Conservation (phyloP, 2,797 vertebrate genomes). For the Trematomus bernacchii region DNA sequence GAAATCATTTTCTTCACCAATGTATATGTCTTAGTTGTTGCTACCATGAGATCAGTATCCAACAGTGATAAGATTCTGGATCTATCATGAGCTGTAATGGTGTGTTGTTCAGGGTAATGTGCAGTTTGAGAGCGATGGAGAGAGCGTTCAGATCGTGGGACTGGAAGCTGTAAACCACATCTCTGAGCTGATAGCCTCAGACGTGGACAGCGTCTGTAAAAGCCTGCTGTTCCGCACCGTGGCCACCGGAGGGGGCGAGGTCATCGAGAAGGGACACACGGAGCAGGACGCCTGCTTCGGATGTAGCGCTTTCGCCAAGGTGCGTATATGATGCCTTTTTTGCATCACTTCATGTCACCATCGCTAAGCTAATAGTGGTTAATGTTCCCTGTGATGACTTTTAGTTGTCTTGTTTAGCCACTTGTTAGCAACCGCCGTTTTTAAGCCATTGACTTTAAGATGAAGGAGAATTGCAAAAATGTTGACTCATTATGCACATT, state of each 20-base stretch:
- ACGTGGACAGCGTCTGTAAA: constrained; percentile 69
- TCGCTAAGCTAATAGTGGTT: too few species aligned
- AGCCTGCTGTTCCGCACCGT: constrained; percentile 90
- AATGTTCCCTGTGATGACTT: too few species aligned
- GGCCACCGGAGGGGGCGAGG: constrained; percentile 91
- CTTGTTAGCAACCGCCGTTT: too few species aligned
- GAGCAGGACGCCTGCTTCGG: constrained; percentile 88
- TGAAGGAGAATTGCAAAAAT: too few species aligned
- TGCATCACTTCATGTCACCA: background rate
- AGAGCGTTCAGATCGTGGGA: constrained; percentile 76
- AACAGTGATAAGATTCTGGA: background rate
- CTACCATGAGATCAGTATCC: background rate
- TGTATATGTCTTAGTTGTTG: background rate
- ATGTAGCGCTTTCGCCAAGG: constrained; percentile 93
- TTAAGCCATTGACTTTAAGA: too few species aligned
- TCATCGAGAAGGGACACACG: constrained; percentile 92
- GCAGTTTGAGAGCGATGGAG: constrained; percentile 81
- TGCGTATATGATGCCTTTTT: constrained; percentile 42
- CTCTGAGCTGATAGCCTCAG: constrained; percentile 83
- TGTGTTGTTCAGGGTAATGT: constrained; percentile 86
- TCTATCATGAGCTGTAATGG: background rate
- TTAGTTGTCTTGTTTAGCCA: too few species aligned
- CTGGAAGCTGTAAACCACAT: constrained; percentile 74
- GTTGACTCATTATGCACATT: too few species aligned
- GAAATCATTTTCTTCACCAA: background rate